Evolutionary conservation across 2,113 vertebrate species (phyloP).

Genomic region (Lophotis ruficrista): DNA sequence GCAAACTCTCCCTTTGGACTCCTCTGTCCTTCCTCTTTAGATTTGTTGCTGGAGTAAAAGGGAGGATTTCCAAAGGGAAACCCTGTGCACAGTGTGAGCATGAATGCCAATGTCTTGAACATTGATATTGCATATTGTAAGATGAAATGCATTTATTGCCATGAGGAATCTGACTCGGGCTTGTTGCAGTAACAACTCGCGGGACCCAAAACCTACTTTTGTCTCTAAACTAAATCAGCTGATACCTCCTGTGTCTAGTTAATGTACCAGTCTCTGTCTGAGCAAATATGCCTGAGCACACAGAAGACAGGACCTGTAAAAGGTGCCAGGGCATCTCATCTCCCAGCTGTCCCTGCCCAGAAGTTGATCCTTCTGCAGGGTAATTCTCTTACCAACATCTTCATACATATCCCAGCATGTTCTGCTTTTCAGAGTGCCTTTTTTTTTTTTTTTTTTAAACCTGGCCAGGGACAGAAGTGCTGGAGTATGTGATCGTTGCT

Average conservation of each 20-base stretch:
- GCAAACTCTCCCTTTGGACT: neutral
- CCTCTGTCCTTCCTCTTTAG: neutral
- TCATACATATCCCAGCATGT: fast-evolving
- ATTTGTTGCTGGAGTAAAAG: neutral
- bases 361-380: neutral
- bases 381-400: neutral
- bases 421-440: neutral
- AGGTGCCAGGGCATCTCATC: neutral
- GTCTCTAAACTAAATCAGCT: neutral
- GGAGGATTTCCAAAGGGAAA: neutral
- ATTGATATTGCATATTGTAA: neutral
- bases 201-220: neutral
- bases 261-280: neutral
- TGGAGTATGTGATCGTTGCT: neutral
- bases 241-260: neutral
- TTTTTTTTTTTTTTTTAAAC: neutral
- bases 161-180: neutral
- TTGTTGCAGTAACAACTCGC: neutral
- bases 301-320: neutral
- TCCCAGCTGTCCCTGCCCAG: neutral
- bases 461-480: neutral
- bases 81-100: neutral
- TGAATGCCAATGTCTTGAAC: fast-evolving
- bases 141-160: neutral
- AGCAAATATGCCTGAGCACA: neutral